phyloP scores from a whole-genome alignment of 1,140 invertebrate species.

The Lepidurus packardi region DNA sequence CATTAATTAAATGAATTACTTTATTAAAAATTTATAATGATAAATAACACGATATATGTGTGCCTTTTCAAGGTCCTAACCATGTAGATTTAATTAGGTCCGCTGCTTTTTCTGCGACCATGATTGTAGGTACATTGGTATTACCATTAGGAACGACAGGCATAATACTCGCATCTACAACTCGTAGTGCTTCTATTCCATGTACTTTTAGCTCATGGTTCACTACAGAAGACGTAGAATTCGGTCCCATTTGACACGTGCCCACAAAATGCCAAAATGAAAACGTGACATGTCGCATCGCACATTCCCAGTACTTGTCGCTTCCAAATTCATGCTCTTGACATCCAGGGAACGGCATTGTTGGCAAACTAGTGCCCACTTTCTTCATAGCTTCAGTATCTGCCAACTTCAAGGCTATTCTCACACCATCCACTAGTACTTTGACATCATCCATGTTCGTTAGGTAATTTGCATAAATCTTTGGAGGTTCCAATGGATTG shows the following conservation, averaged over 20 bases:
- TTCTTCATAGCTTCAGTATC: slow-evolving; percentile 55
- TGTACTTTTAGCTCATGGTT: slow-evolving; percentile 57
- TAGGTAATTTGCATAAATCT: slow-evolving; percentile 48
- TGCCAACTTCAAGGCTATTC: slow-evolving; percentile 55
- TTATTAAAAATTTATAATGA: too few species aligned
- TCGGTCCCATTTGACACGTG: slow-evolving; percentile 68
- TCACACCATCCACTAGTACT: slow-evolving; percentile 53
- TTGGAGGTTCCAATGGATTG: slow-evolving; percentile 50
- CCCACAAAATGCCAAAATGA: slow-evolving; percentile 59
- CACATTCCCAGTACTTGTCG: slow-evolving; percentile 68
- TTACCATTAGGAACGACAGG: slow-evolving; percentile 61
- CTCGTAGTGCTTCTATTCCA: slow-evolving; percentile 54
- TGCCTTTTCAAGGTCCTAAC: slow-evolving; percentile 39
- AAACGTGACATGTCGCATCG: slow-evolving; percentile 45
- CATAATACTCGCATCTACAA: slow-evolving; percentile 67
- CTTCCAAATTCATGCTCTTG: slow-evolving; percentile 50
- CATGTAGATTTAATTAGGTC: slow-evolving; percentile 76
- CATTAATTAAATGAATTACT: too few species aligned
- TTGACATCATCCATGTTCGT: slow-evolving; percentile 40
- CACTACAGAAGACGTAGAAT: slow-evolving; percentile 59
- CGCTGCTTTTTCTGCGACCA: slow-evolving; percentile 79
- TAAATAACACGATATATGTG: too few species aligned
- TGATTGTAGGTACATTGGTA: slow-evolving; percentile 65
- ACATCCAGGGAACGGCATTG: slow-evolving; percentile 56
- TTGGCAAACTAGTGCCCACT: slow-evolving; percentile 51